These are phyloP conservation scores for Nipponacmea schrenckii DNA, from an alignment of 2,888 invertebrate species.

Conservation along the genomic window DNA sequence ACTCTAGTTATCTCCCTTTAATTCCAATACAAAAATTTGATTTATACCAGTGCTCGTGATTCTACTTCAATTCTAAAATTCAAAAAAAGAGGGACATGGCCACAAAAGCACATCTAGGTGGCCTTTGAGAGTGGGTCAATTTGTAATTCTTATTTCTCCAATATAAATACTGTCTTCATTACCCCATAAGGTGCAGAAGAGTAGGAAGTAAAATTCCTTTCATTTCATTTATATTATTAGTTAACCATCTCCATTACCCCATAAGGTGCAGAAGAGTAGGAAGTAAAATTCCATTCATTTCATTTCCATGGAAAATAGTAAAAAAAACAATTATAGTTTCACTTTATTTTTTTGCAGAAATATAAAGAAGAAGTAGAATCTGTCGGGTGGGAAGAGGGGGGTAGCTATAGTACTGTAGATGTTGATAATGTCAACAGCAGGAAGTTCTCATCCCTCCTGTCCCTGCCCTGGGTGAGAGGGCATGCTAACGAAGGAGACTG, in stretches of 20 bases:
- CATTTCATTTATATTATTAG: no score
- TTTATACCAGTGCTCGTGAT: not conserved
- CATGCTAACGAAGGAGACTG: constrained; percentile 59
- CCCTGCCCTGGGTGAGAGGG: constrained; percentile 50
- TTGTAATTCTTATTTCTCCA: no score
- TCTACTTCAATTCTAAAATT: not conserved
- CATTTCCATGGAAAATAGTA: no score
- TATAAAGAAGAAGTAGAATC: constrained; percentile 41
- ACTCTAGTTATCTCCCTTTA: not conserved
- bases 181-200: no score
- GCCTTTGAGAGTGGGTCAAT: not conserved
- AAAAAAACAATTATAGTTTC: no score
- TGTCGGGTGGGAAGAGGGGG: constrained; percentile 42
- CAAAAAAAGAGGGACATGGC: no score
- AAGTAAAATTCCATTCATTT: no score
- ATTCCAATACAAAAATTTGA: not conserved
- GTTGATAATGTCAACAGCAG: constrained; percentile 54
- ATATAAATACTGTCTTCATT: no score
- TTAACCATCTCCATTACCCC: no score
- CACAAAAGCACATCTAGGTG: no score
- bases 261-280: no score
- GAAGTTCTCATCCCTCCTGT: constrained; percentile 43
- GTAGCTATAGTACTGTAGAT: constrained; percentile 54
- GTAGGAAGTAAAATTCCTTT: no score
- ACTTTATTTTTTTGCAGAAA: constrained; percentile 30